Evolutionary conservation across 2,113 vertebrate species (phyloP).

Genomic region (Vombatus ursinus): DNA sequence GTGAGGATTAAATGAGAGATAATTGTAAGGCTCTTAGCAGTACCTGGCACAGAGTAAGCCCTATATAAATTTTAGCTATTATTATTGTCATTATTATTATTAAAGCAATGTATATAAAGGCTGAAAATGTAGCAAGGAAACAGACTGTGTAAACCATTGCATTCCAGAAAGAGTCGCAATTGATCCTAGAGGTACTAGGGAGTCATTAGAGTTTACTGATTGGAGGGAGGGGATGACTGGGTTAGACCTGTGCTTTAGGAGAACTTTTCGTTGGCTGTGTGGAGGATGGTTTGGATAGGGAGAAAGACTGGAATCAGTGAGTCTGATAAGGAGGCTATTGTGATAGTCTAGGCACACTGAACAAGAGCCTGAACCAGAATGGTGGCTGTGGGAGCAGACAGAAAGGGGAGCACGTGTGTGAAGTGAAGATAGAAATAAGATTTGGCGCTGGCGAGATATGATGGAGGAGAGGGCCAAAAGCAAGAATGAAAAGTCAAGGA

Average conservation of each 20-base stretch:
- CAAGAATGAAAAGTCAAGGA: not conserved
- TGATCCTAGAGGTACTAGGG: not conserved
- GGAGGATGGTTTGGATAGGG: not conserved
- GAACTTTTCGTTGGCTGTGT: not conserved
- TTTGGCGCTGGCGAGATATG: no score
- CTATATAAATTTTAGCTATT: not conserved
- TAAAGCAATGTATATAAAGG: not conserved
- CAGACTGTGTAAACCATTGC: not conserved
- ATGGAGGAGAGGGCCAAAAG: not conserved
- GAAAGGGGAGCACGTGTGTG: no score
- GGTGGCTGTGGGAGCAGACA: no score
- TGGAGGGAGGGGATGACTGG: not conserved
- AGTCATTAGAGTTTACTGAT: not conserved
- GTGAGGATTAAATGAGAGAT: not conserved
- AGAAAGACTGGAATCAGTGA: not conserved
- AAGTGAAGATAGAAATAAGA: no score
- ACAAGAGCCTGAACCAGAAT: not conserved
- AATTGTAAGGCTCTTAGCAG: not conserved
- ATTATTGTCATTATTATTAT: not conserved
- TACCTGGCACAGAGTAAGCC: not conserved
- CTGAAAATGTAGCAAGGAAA: not conserved
- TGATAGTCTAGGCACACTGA: not conserved
- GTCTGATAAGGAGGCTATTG: not conserved
- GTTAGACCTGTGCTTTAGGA: not conserved
- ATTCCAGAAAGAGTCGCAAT: not conserved